Conservation (phyloP, 2,888 invertebrate species). For the Desoria tigrina region DNA sequence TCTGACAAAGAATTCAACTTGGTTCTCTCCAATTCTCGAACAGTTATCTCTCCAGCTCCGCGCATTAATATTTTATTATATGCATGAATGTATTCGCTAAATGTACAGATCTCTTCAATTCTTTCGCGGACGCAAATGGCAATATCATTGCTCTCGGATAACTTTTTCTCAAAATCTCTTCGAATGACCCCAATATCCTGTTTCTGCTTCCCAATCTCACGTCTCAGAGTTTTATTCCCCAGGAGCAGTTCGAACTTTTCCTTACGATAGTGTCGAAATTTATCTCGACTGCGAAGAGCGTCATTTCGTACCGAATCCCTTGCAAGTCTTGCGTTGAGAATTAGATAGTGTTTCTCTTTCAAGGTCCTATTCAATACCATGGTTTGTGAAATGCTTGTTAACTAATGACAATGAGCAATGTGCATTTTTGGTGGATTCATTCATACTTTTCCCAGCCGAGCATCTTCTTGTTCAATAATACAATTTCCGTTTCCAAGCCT, state of each 20-base stretch:
- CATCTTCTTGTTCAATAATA: background rate
- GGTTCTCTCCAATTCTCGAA: constrained; percentile 45
- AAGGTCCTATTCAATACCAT: background rate
- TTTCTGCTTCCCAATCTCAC: constrained; percentile 40
- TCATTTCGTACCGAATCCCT: constrained; percentile 46
- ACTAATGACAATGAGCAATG: too few species aligned
- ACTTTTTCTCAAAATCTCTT: constrained; percentile 38
- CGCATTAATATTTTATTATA: constrained; percentile 42
- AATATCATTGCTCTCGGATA: constrained; percentile 29
- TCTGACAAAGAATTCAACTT: constrained; percentile 39
- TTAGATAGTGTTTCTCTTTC: constrained; percentile 43
- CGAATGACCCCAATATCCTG: constrained; percentile 34
- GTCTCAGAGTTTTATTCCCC: constrained; percentile 38
- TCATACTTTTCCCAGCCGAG: background rate
- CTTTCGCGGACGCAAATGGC: constrained; percentile 43
- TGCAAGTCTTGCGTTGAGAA: constrained; percentile 45
- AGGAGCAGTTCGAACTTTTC: constrained; percentile 44
- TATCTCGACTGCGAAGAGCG: constrained; percentile 42
- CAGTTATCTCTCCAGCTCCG: constrained; percentile 41
- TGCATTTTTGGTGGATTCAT: too few species aligned
- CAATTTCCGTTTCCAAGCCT: background rate
- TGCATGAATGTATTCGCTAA: constrained; percentile 46
- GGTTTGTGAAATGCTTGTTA: background rate
- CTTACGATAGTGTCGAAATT: constrained; percentile 36
- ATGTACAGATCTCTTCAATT: constrained; percentile 49